These are phyloP conservation scores for Melanotaenia maccullochi DNA, from an alignment of 2,797 vertebrate species.

Conservation along the genomic window DNA sequence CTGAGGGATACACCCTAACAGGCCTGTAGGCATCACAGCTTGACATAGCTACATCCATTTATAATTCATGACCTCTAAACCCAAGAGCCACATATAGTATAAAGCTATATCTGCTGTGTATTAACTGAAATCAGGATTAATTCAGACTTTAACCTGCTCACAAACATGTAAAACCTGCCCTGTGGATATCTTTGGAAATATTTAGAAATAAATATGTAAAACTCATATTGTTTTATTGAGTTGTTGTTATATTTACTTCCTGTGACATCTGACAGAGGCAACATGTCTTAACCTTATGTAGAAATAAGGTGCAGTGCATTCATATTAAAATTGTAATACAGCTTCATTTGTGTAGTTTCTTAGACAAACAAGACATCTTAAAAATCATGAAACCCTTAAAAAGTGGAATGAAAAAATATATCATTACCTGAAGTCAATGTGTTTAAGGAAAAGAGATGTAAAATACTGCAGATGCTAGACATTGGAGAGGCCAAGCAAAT, in stretches of 20 bases:
- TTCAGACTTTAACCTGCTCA: constrained; percentile 25
- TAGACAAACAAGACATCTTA: not conserved
- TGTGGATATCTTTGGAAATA: constrained; percentile 8
- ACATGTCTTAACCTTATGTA: constrained; percentile 16
- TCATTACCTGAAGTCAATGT: not conserved
- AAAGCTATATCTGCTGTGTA: constrained; percentile 43
- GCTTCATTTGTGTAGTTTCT: not conserved
- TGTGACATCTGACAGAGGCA: constrained; percentile 33
- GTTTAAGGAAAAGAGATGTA: not conserved
- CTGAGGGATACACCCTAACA: constrained; percentile 39
- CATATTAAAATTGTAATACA: not conserved
- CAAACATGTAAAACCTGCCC: constrained; percentile 13
- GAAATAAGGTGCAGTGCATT: not conserved
- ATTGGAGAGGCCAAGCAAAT: no score
- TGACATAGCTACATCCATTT: constrained; percentile 59
- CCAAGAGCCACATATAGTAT: constrained; percentile 53
- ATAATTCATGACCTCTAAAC: constrained; percentile 66
- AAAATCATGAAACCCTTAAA: not conserved
- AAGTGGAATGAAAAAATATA: not conserved
- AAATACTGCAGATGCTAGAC: no score
- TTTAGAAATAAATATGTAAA: constrained; percentile 21
- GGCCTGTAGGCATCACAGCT: constrained; percentile 61
- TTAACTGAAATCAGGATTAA: constrained; percentile 44
- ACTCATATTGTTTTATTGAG: not conserved
- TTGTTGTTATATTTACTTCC: constrained; percentile 37